Conservation (phyloP, 2,888 invertebrate species). For the Acleris holmiana region DNA sequence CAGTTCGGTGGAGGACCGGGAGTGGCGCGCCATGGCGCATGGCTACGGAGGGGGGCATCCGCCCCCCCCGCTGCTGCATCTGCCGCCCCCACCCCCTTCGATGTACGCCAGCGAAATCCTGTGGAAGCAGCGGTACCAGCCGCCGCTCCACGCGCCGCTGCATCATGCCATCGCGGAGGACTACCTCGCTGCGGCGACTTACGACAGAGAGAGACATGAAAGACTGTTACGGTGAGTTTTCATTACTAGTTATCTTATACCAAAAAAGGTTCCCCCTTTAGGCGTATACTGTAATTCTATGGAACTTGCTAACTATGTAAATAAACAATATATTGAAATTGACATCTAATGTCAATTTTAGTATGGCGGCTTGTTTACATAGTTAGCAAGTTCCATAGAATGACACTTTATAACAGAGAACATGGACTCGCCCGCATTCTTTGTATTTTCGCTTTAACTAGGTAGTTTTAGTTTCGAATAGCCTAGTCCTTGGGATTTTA, state of each 20-base stretch:
- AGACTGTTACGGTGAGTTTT: conserved; percentile 86
- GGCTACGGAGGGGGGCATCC: conserved; percentile 87
- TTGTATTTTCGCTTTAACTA: too few relatives aligned
- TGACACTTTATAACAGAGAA: too few relatives aligned
- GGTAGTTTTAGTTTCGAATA: too few relatives aligned
- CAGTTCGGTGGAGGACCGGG: conserved; percentile 91
- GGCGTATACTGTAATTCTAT: too few relatives aligned
- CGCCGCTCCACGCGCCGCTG: conserved; percentile 80
- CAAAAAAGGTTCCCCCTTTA: too few relatives aligned
- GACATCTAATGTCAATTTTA: too few relatives aligned
- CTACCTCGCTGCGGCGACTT: conserved; percentile 80
- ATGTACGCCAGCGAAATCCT: conserved; percentile 83
- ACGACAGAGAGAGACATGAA: conserved; percentile 87
- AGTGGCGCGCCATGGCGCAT: conserved; percentile 90
- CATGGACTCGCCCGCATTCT: too few relatives aligned
- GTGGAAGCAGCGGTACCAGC: conserved; percentile 86
- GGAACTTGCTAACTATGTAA: too few relatives aligned
- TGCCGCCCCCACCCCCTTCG: conserved; percentile 79
- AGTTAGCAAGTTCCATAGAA: too few relatives aligned
- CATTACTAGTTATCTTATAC: neutral
- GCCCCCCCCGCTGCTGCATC: conserved; percentile 79
- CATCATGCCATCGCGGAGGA: conserved; percentile 81
- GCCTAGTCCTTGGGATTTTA: too few relatives aligned
- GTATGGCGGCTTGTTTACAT: too few relatives aligned
- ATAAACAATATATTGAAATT: too few relatives aligned